phyloP scores from a whole-genome alignment of 2,888 invertebrate genomes.

The Gonocerus acuteangulatus region DNA sequence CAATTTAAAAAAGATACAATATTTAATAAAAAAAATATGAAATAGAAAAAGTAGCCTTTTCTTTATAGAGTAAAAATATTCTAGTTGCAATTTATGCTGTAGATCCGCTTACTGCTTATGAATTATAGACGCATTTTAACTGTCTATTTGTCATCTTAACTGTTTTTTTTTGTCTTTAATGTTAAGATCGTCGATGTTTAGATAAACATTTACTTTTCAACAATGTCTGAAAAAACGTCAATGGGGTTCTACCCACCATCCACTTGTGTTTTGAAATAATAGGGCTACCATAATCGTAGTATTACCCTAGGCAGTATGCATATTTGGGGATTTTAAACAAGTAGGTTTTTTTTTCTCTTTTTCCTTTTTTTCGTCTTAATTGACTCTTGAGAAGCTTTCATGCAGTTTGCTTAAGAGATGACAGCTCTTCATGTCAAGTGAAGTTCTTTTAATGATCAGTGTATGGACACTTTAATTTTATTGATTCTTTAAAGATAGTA shows the following conservation, averaged over 20 bases:
- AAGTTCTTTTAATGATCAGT: not conserved
- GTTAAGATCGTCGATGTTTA: conserved; percentile 10
- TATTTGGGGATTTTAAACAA: conserved; percentile 16
- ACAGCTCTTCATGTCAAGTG: not conserved
- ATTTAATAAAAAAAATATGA: no score
- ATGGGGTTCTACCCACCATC: not conserved
- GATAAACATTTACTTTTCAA: conserved; percentile 10
- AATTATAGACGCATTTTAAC: no score
- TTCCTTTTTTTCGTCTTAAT: not conserved
- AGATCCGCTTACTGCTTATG: no score
- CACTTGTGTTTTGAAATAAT: not conserved
- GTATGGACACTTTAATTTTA: not conserved
- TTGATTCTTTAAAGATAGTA: not conserved
- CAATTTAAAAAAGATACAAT: no score
- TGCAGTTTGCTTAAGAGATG: not conserved
- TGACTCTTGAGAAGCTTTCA: not conserved
- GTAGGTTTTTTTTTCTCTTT: conserved; percentile 8
- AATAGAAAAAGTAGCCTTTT: no score
- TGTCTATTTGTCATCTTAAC: conserved; percentile 1
- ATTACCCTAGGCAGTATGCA: conserved; percentile 8
- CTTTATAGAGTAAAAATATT: no score
- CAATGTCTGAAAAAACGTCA: not conserved
- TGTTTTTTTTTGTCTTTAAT: conserved; percentile 8
- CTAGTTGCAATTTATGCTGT: no score
- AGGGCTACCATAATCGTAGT: conserved; percentile 8